Conservation (phyloP, 2,797 vertebrate species). For the Dipus sagitta region DNA sequence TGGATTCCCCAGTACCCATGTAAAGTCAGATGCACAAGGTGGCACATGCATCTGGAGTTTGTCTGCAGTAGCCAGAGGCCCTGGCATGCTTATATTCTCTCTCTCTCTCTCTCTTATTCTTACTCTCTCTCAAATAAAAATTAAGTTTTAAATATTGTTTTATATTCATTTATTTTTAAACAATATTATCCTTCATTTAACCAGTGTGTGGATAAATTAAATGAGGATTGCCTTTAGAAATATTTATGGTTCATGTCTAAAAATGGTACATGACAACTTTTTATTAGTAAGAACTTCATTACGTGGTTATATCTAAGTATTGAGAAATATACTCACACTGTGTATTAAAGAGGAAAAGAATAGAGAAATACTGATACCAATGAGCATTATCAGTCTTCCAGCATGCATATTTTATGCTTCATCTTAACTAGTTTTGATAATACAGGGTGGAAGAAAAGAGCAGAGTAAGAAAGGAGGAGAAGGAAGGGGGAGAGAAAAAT, state of each 20-base stretch:
- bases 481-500: background rate
- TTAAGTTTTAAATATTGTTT: too few relatives aligned
- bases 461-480: background rate
- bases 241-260: background rate
- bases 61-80: too few relatives aligned
- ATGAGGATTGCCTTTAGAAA: background rate
- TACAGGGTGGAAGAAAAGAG: background rate
- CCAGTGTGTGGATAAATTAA: background rate
- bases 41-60: too few relatives aligned
- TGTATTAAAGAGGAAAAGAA: background rate
- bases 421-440: background rate
- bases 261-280: slow-evolving; percentile 8
- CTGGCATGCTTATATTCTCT: too few relatives aligned
- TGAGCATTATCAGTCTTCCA: slow-evolving; percentile 2
- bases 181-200: slow-evolving; percentile 5
- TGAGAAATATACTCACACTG: background rate
- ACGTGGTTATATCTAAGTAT: background rate
- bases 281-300: slow-evolving; percentile 46
- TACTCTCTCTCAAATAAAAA: too few relatives aligned
- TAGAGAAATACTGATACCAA: background rate
- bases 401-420: background rate
- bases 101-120: too few relatives aligned
- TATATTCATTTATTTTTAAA: too few relatives aligned
- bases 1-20: too few relatives aligned
- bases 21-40: too few relatives aligned